Base-by-base conservation (phyloP, 2,797 vertebrate genomes). In the Falco berigora region DNA sequence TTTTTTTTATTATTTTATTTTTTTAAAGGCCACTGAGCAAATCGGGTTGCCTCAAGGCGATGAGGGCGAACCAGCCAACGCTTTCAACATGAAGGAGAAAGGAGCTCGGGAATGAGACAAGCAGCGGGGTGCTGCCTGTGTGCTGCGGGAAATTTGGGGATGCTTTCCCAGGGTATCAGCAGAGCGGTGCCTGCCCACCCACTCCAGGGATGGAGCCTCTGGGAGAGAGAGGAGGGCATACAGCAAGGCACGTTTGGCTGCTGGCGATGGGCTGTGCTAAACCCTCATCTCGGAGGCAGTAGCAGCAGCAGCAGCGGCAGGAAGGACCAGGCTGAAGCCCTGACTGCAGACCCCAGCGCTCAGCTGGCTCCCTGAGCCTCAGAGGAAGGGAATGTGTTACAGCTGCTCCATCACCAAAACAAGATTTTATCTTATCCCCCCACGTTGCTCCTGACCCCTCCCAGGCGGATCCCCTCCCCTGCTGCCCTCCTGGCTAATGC, bases 1-100 rank as follows among this genome's bases (percentile, higher is more conserved):
- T 71, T 28, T 32, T 40, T 12, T 12, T 40, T 40, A 14, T 38
- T 38, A 38, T 40, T 72, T 5, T 23, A 42, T 18, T 73, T 67
- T 92, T 95, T 88, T 90, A 97, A 92, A 91, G 96, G 96, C 96
- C 94, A 97, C 90, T 94, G 94, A 97, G 97, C 95, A 97, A 98
- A 97, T 96, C 67, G 62, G 94, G 72, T 92, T 92, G 97, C 98
- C 98, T 94, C 8, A 12, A 73, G 97, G 98, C 94, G 2, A 94
- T 52, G 72, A 40, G 49, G 68, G 80, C 1, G 4, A 86, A 58
- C 68, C 85, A 82, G 89, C 81, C 90, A 85, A 81, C 0, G 38
- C 86, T 81, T 96, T 84, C 92, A 69, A 74, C 69, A 40, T 9
- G 89, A 92, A 90, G 77, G 73, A 83, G 74, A 85, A 94, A 89